phyloP scores from a whole-genome alignment of 1,140 invertebrate species.

The Babylonia areolata region DNA sequence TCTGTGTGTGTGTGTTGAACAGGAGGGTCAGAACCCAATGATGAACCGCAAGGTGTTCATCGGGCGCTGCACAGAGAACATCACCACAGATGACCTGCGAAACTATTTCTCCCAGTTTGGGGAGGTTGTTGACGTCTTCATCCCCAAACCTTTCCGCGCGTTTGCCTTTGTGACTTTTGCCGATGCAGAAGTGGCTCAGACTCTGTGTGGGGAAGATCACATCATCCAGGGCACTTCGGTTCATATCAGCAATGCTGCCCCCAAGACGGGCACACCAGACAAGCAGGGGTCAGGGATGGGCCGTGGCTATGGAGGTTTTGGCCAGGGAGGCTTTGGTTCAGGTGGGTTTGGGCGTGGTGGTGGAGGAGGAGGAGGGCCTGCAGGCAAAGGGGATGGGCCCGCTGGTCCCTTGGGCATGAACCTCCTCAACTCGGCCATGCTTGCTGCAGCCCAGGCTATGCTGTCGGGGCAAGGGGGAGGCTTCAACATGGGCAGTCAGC shows the following conservation, averaged over 20 bases:
- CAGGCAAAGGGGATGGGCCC: slow-evolving; percentile 48
- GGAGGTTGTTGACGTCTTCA: slow-evolving; percentile 78
- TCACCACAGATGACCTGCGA: slow-evolving; percentile 74
- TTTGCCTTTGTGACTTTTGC: slow-evolving; percentile 79
- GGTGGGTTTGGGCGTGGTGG: slow-evolving; percentile 50
- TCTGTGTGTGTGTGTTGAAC: slow-evolving; percentile 33
- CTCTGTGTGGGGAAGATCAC: slow-evolving; percentile 97
- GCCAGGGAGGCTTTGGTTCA: slow-evolving; percentile 12
- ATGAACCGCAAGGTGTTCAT: slow-evolving; percentile 77
- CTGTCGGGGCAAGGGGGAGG: slow-evolving; percentile 64
- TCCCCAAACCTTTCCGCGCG: slow-evolving; percentile 77
- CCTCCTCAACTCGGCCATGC: slow-evolving; percentile 69
- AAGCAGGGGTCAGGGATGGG: slow-evolving; percentile 20
- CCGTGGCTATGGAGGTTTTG: slow-evolving; percentile 1
- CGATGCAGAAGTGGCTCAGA: slow-evolving; percentile 84
- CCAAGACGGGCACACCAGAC: slow-evolving; percentile 80
- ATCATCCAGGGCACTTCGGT: slow-evolving; percentile 97
- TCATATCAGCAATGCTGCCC: slow-evolving; percentile 96
- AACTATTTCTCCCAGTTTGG: slow-evolving; percentile 77
- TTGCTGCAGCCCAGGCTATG: slow-evolving; percentile 72
- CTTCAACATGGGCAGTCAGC: slow-evolving; percentile 59
- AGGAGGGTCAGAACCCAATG: slow-evolving; percentile 70
- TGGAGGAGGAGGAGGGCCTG: slow-evolving; percentile 53
- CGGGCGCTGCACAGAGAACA: slow-evolving; percentile 76
- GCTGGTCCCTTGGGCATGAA: slow-evolving; percentile 65